A percentile compares a stretch with the other conserved stretches of the same genome.
Evolutionary conservation across 2,113 vertebrate species (phyloP).

Genomic region (Parus major): DNA sequence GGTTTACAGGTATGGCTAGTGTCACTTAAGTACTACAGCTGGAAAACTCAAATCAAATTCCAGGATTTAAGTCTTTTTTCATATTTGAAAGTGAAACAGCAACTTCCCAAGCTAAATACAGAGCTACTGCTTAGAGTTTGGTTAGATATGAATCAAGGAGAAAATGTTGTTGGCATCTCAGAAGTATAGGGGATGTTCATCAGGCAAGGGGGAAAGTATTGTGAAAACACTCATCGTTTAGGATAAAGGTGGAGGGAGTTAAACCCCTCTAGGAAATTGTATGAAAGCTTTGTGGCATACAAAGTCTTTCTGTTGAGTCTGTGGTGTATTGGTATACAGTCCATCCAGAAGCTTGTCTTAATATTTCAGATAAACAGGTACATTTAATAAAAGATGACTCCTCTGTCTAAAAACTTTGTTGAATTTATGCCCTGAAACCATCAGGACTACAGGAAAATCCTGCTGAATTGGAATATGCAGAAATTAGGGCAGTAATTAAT

Average conservation of each 20-base stretch:
- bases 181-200: background rate
- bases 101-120: background rate
- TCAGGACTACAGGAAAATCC: background rate
- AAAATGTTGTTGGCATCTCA: background rate
- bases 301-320: background rate
- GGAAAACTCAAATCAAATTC: background rate
- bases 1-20: background rate
- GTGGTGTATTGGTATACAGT: background rate
- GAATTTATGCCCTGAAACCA: background rate
- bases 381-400: background rate
- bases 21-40: background rate
- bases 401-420: background rate
- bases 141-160: background rate
- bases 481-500: conserved; percentile 7
- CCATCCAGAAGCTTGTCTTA: background rate
- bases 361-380: conserved; percentile 5
- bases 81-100: background rate
- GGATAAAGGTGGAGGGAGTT: background rate
- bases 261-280: background rate
- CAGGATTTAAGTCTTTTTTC: background rate
- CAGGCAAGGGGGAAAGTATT: background rate
- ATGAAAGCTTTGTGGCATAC: background rate
- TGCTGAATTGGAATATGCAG: background rate
- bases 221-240: background rate
- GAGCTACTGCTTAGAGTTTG: background rate